Conservation (phyloP, 1,140 invertebrate genomes). For the Pseudomyrmex sp. region DNA sequence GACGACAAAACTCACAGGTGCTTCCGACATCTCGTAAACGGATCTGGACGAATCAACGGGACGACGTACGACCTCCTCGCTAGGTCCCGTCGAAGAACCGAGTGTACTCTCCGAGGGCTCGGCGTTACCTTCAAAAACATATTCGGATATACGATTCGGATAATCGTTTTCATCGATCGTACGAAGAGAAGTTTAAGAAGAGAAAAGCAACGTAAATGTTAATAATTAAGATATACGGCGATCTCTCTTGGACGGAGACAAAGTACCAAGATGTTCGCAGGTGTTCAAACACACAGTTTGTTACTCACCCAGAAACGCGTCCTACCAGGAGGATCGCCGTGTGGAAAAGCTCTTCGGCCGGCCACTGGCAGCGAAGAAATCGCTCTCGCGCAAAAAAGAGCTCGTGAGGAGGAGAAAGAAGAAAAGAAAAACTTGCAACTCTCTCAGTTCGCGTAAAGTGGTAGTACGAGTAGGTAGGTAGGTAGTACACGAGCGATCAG, state of each 20-base stretch:
- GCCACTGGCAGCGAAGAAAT: neutral
- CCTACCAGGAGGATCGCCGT: neutral
- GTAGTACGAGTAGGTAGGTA: too few species aligned
- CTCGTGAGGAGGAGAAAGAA: neutral
- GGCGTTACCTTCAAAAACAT: constrained; percentile 80
- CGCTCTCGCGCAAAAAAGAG: neutral
- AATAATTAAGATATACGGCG: neutral
- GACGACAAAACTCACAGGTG: constrained; percentile 84
- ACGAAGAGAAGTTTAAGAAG: too few species aligned
- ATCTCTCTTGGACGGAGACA: neutral
- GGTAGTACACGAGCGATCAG: too few species aligned
- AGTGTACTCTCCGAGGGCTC: constrained; percentile 53
- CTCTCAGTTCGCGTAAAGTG: neutral
- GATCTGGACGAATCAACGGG: neutral
- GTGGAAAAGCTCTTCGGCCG: neutral
- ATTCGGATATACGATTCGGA: constrained; percentile 12
- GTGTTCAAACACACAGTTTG: neutral
- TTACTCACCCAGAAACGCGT: neutral
- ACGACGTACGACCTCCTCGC: neutral
- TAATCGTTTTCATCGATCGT: constrained; percentile 24
- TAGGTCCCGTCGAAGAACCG: constrained; percentile 12
- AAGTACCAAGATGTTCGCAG: too few species aligned
- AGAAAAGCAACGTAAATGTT: too few species aligned
- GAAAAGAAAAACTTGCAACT: neutral
- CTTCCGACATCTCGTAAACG: constrained; percentile 76